phyloP scores from a whole-genome alignment of 2,113 vertebrate species.

The Ammodramus savannarum region DNA sequence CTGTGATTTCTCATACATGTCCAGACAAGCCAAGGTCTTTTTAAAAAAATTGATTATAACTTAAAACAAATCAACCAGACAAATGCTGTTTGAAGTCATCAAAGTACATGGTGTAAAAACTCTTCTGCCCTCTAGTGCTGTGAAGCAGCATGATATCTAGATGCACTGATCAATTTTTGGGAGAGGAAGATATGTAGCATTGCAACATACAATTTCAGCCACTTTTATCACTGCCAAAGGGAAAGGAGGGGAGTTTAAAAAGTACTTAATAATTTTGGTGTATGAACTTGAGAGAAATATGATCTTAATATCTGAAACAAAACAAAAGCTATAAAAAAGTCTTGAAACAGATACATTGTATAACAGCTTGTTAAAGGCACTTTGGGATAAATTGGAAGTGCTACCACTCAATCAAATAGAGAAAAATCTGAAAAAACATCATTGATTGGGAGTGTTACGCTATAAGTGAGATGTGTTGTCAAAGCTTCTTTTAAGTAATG shows the following conservation, averaged over 20 bases:
- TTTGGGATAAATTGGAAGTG: neutral
- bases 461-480: neutral
- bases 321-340: neutral
- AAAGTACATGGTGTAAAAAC: neutral
- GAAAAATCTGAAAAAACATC: neutral
- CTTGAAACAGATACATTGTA: neutral
- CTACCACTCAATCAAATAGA: neutral
- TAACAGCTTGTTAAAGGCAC: neutral
- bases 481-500: neutral
- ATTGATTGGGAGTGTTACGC: neutral
- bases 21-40: neutral
- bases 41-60: neutral
- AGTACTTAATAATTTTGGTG: neutral
- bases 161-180: neutral
- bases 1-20: neutral
- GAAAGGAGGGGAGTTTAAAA: neutral
- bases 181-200: neutral
- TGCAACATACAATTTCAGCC: neutral
- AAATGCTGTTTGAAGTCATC: neutral
- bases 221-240: neutral
- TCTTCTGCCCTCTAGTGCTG: conserved; percentile 16
- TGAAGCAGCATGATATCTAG: neutral
- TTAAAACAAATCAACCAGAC: neutral
- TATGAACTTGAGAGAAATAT: neutral
- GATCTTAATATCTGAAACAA: neutral